These are phyloP conservation scores for Chondrilla cf. caribensis DNA, from an alignment of 37 sponge, comb jelly and placozoan genomes.

Conservation along the genomic window DNA sequence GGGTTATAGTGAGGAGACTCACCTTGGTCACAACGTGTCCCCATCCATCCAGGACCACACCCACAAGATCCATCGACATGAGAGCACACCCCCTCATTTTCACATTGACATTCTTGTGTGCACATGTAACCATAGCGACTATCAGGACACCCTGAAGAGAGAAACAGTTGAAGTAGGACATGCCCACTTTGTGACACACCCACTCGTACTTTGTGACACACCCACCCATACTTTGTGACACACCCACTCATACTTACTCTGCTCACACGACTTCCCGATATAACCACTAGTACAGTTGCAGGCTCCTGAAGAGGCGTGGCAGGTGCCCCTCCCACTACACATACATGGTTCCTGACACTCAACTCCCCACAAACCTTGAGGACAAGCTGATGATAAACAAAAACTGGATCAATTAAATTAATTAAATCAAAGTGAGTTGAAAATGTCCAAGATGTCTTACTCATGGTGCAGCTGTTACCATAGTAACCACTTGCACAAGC, in stretches of 20 bases:
- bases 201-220: background rate
- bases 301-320: conserved; percentile 37
- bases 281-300: conserved; percentile 74
- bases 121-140: conserved; percentile 61
- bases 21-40: conserved; percentile 45
- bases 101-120: conserved; percentile 45
- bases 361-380: conserved; percentile 60
- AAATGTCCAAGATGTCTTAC: too few relatives aligned
- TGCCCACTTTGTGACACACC: too few relatives aligned
- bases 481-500: conserved; percentile 55
- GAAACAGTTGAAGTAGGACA: background rate
- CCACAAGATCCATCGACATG: conserved; percentile 56
- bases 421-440: too few relatives aligned
- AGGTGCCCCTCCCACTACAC: conserved; percentile 56
- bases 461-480: conserved; percentile 35
- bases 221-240: background rate
- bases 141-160: conserved; percentile 22
- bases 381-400: conserved; percentile 48
- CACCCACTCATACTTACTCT: conserved; percentile 31
- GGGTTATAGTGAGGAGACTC: background rate
- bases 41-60: conserved; percentile 59
- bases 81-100: conserved; percentile 52
- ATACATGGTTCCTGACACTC: conserved; percentile 47
- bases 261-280: conserved; percentile 40
- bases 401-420: background rate